Evolutionary conservation across 1,140 invertebrate species (phyloP).

Genomic region (Leptoteleia sp.): DNA sequence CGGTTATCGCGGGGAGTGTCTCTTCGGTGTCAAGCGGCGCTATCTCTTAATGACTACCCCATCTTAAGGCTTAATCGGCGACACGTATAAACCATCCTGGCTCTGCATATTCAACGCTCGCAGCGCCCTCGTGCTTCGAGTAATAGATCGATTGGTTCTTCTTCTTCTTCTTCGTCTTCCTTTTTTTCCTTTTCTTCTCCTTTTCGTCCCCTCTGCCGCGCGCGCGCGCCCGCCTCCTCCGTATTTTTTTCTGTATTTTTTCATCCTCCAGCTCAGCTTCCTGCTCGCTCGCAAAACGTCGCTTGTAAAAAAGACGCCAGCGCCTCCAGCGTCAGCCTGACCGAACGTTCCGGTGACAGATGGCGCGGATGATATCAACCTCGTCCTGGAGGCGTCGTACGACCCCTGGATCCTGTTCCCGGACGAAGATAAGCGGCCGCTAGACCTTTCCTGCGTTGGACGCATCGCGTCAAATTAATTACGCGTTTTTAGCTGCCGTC

Average conservation of each 20-base stretch:
- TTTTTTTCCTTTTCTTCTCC: too few species aligned
- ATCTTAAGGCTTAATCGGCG: slow-evolving; percentile 80
- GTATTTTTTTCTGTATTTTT: slow-evolving; percentile 12
- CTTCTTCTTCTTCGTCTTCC: slow-evolving; percentile 58
- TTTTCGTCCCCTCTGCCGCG: too few species aligned
- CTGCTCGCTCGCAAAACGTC: slow-evolving; percentile 37
- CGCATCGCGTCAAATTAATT: slow-evolving; percentile 60
- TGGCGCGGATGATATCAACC: slow-evolving; percentile 73
- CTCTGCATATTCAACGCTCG: slow-evolving; percentile 79
- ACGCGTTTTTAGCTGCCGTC: slow-evolving; percentile 39
- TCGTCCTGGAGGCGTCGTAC: slow-evolving; percentile 66
- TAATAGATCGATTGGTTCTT: slow-evolving; percentile 65
- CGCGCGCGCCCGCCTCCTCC: slow-evolving; percentile 17
- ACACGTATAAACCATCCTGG: slow-evolving; percentile 80
- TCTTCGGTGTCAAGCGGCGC: slow-evolving; percentile 75
- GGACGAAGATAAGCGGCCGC: slow-evolving; percentile 71
- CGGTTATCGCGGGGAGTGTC: slow-evolving; percentile 74
- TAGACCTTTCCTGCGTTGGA: slow-evolving; percentile 29
- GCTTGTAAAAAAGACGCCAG: slow-evolving; percentile 68
- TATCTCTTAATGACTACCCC: slow-evolving; percentile 80
- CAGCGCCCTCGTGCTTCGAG: slow-evolving; percentile 58
- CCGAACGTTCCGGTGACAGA: slow-evolving; percentile 66
- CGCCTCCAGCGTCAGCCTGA: slow-evolving; percentile 42
- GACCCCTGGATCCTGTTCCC: slow-evolving; percentile 77
- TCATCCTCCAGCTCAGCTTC: slow-evolving; percentile 31